phyloP scores from a whole-genome alignment of 2,113 vertebrate genomes.

The Pterocles gutturalis region DNA sequence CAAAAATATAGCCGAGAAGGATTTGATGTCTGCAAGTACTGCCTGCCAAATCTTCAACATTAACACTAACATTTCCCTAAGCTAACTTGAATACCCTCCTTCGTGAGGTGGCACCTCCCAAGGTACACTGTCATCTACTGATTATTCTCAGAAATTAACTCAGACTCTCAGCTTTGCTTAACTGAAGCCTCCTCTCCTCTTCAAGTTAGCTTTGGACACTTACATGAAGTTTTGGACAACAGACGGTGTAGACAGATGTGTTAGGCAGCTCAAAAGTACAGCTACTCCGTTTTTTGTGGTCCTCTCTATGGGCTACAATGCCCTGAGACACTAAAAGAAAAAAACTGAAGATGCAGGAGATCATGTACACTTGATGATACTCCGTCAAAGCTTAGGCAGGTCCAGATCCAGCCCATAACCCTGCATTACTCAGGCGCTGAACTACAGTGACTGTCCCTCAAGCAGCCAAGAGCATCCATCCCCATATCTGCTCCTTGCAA shows the following conservation, averaged over 20 bases:
- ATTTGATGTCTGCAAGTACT: background rate
- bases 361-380: background rate
- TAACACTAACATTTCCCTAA: background rate
- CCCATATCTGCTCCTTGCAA: background rate
- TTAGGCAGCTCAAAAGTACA: background rate
- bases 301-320: background rate
- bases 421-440: accelerated
- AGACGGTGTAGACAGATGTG: background rate
- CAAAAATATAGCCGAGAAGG: background rate
- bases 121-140: background rate
- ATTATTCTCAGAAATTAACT: background rate
- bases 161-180: background rate
- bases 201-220: background rate
- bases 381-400: background rate
- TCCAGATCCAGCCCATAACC: background rate
- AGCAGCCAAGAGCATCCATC: background rate
- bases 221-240: background rate
- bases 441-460: background rate
- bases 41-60: background rate
- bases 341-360: background rate
- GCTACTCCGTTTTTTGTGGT: background rate
- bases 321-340: background rate
- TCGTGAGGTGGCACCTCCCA: background rate
- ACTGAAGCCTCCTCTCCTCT: background rate
- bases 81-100: background rate